Conservation (phyloP, 2,113 vertebrate species). For the Aphyosemion australe region DNA sequence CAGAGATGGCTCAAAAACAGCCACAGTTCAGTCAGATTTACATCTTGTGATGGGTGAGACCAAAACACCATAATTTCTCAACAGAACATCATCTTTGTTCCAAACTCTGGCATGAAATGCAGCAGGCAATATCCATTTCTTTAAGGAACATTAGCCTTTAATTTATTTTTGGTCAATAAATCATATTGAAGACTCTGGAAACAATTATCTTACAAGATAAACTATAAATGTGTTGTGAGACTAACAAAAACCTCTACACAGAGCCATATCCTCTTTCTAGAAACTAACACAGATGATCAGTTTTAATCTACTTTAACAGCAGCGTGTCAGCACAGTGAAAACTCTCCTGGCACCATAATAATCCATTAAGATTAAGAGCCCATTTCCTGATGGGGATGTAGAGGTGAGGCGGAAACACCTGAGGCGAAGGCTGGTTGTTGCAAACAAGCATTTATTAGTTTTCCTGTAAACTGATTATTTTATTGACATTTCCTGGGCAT, state of each 20-base stretch:
- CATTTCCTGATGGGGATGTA: conserved; percentile 33
- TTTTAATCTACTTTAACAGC: conserved; percentile 48
- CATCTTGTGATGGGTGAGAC: too few species aligned
- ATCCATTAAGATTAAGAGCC: conserved; percentile 58
- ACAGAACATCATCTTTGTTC: too few species aligned
- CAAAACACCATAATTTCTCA: too few species aligned
- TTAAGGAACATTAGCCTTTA: too few species aligned
- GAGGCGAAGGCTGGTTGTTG: conserved; percentile 22
- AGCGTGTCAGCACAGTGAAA: conserved; percentile 15
- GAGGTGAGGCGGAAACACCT: conserved; percentile 8
- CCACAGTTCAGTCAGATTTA: too few species aligned
- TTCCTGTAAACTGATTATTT: neutral
- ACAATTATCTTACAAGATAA: neutral
- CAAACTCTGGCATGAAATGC: too few species aligned
- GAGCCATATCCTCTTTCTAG: conserved; percentile 11
- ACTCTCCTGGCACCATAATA: conserved; percentile 29
- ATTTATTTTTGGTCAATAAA: too few species aligned
- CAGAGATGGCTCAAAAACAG: too few species aligned
- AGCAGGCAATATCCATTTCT: too few species aligned
- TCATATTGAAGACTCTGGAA: too few species aligned
- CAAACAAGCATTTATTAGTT: conserved; percentile 8
- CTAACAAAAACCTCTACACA: neutral
- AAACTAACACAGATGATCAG: conserved; percentile 16
- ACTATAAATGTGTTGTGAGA: neutral
- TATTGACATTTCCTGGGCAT: neutral